Percentiles rank a stretch among this genome's conserved stretches.
These are phyloP conservation scores for Scaptodrosophila latifasciaeformis DNA, from an alignment of 2,888 invertebrate genomes.

Conservation along the genomic window DNA sequence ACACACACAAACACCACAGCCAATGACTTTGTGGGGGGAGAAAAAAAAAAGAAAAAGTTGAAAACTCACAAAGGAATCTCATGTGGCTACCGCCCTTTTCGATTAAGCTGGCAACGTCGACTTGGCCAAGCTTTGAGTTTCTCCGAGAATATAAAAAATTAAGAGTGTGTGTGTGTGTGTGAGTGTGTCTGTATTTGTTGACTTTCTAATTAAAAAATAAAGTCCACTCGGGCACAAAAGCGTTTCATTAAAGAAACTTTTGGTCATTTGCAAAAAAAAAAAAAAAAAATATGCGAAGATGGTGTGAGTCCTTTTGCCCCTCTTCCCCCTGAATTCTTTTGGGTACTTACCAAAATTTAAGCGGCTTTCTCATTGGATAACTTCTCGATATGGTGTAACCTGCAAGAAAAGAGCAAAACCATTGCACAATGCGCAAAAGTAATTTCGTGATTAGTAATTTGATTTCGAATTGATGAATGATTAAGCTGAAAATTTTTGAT, in stretches of 20 bases:
- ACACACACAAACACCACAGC: conserved; percentile 38
- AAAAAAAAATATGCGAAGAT: too few species aligned
- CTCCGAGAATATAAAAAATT: too few species aligned
- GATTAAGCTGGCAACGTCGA: conserved; percentile 15
- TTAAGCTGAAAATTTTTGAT: conserved; percentile 33
- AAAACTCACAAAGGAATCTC: conserved; percentile 39
- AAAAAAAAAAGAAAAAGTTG: conserved; percentile 10
- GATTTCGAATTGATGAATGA: conserved; percentile 29
- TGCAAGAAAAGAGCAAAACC: conserved; percentile 62
- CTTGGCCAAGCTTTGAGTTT: too few species aligned
- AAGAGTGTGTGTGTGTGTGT: conserved; percentile 5
- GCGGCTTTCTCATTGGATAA: conserved; percentile 75
- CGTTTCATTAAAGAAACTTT: conserved; percentile 30
- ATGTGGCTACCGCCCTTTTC: conserved; percentile 20
- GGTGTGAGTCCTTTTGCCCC: too few species aligned
- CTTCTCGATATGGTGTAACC: conserved; percentile 75
- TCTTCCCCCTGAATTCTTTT: conserved; percentile 1
- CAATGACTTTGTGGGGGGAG: too few species aligned
- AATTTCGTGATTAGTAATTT: conserved; percentile 64
- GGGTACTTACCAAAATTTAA: conserved; percentile 72
- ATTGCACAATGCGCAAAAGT: conserved; percentile 62
- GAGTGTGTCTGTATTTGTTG: conserved; percentile 34
- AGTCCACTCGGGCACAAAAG: conserved; percentile 46
- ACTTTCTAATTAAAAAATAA: conserved; percentile 63
- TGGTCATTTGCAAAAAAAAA: conserved; percentile 2